These are phyloP conservation scores for Dolichoris vasculosae DNA, from an alignment of 1,140 invertebrate genomes.

Conservation along the genomic window DNA sequence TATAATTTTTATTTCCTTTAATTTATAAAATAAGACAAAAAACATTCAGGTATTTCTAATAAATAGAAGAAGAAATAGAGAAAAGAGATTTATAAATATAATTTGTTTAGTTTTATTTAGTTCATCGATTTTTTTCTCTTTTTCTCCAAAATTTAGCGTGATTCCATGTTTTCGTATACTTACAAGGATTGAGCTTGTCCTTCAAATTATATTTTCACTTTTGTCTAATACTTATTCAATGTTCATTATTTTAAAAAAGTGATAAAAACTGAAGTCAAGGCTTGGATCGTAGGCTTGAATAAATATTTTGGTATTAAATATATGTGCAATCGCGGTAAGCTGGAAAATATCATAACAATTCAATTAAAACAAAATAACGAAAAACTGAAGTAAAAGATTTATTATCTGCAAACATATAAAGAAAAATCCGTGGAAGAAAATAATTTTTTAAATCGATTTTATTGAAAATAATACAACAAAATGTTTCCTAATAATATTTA, in stretches of 20 bases:
- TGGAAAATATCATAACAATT: constrained; percentile 17
- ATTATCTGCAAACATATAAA: constrained; percentile 27
- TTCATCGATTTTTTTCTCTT: constrained; percentile 52
- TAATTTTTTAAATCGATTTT: constrained; percentile 74
- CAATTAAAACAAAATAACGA: constrained; percentile 42
- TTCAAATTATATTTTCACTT: constrained; percentile 41
- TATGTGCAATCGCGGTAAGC: constrained; percentile 12
- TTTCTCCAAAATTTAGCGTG: constrained; percentile 25
- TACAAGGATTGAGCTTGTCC: constrained; percentile 46
- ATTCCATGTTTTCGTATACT: constrained; percentile 51
- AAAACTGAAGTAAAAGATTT: constrained; percentile 52
- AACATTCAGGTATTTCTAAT: constrained; percentile 25
- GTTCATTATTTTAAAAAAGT: constrained; percentile 55
- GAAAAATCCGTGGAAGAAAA: constrained; percentile 58
- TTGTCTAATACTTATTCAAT: constrained; percentile 43
- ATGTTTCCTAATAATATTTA: constrained; percentile 68
- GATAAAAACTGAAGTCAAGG: constrained; percentile 56
- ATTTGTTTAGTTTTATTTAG: constrained; percentile 47
- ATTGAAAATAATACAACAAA: constrained; percentile 77
- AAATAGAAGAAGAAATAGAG: constrained; percentile 46
- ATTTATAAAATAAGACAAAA: constrained; percentile 11
- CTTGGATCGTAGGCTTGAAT: constrained; percentile 43
- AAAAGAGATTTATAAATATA: constrained; percentile 38
- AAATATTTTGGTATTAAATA: neutral
- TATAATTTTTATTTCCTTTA: neutral